Evolutionary conservation across 2,113 vertebrate species (phyloP).

Genomic region (Oreochromis tanganicae): DNA sequence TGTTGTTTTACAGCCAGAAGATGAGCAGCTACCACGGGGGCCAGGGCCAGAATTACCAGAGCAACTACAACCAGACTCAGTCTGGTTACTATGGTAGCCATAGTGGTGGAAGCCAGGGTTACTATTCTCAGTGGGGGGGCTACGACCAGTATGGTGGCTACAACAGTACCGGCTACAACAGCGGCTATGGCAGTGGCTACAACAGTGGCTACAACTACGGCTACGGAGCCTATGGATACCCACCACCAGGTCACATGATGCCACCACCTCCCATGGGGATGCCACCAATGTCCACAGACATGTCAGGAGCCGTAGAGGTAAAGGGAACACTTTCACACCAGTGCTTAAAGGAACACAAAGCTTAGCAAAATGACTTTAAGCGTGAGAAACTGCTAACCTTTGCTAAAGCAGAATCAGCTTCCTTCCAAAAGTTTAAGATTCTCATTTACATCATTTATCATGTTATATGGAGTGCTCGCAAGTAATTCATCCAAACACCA

Average conservation of each 20-base stretch:
- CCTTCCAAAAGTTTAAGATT: not conserved
- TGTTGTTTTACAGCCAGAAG: conserved; percentile 67
- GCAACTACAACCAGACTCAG: conserved; percentile 69
- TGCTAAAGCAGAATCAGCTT: not conserved
- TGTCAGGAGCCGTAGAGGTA: conserved; percentile 61
- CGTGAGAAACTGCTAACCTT: not conserved
- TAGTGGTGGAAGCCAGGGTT: conserved; percentile 16
- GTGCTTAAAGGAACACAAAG: not conserved
- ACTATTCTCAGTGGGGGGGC: conserved; percentile 77
- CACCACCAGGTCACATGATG: conserved; percentile 70
- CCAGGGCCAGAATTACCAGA: conserved; percentile 73
- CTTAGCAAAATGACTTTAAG: not conserved
- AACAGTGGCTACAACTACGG: conserved; percentile 70
- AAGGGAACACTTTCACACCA: not conserved
- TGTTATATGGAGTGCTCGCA: not conserved
- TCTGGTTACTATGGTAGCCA: conserved; percentile 72
- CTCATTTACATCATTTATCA: not conserved
- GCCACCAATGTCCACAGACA: conserved; percentile 58
- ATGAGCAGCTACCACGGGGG: conserved; percentile 74
- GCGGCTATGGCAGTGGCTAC: conserved; percentile 61
- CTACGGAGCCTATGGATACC: conserved; percentile 71
- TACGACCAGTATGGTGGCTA: conserved; percentile 76
- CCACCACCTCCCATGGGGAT: conserved; percentile 65
- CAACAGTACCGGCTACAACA: conserved; percentile 60
- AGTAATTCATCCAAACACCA: not conserved